Percentiles rank a stretch among this genome's conserved stretches.
Evolutionary conservation across 2,113 vertebrate genomes (phyloP).

Genomic region (Sinocyclocheilus anshuiensis): DNA sequence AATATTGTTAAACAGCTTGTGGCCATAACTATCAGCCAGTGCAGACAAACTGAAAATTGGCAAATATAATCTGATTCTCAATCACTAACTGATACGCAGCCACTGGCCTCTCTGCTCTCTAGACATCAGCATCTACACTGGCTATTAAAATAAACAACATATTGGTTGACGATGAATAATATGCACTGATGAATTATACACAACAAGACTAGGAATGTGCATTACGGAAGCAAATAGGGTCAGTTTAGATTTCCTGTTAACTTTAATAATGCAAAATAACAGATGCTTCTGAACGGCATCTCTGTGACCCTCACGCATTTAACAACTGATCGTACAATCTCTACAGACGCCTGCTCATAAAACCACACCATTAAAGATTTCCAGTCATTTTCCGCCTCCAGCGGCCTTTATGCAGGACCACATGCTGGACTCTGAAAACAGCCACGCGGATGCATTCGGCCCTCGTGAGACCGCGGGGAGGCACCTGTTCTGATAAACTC

Average conservation of each 20-base stretch:
- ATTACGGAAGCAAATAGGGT: not conserved
- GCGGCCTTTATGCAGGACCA: slow-evolving; percentile 47
- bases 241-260: not conserved
- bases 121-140: no score
- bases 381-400: slow-evolving; percentile 52
- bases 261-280: not conserved
- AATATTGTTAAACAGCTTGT: not conserved
- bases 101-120: no score
- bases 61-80: no score
- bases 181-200: not conserved
- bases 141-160: no score
- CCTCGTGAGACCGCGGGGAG: slow-evolving; percentile 1
- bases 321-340: slow-evolving; percentile 15
- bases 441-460: not conserved
- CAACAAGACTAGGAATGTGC: not conserved
- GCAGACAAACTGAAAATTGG: not conserved
- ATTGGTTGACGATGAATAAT: not conserved
- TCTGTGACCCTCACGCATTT: not conserved
- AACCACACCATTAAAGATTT: slow-evolving; percentile 51
- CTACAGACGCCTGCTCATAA: slow-evolving; percentile 49
- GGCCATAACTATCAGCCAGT: not conserved
- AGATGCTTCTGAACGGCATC: not conserved
- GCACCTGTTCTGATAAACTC: slow-evolving; percentile 51
- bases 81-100: not conserved
- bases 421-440: slow-evolving; percentile 32